These are phyloP conservation scores for Drosophila neotestacea DNA, from an alignment of 2,888 invertebrate genomes.

Conservation along the genomic window DNA sequence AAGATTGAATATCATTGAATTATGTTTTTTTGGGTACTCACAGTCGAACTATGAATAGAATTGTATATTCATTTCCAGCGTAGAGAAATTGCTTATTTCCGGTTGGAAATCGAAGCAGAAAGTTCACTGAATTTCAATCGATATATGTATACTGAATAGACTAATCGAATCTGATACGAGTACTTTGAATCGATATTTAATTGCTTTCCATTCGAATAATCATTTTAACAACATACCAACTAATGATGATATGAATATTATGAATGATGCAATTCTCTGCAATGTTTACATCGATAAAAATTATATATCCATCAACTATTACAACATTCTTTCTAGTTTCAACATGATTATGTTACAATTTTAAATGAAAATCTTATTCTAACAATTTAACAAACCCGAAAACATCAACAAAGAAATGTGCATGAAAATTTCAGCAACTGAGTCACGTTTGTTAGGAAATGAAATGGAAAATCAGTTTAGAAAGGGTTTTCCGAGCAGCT, in stretches of 20 bases:
- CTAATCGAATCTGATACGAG: not conserved
- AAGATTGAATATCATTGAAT: constrained; percentile 72
- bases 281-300: not conserved
- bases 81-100: constrained; percentile 4
- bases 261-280: constrained; percentile 1
- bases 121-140: constrained; percentile 3
- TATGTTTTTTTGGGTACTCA: constrained; percentile 35
- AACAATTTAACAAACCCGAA: not conserved
- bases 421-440: constrained; percentile 62
- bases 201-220: not conserved
- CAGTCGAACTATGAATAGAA: not conserved
- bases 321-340: not conserved
- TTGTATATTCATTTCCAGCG: not conserved
- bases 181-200: constrained; percentile 14
- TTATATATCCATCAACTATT: not conserved
- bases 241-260: not conserved
- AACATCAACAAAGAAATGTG: not conserved
- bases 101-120: constrained; percentile 3
- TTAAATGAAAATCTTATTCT: not conserved
- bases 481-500: constrained; percentile 49
- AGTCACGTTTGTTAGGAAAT: constrained; percentile 64
- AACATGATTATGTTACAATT: not conserved
- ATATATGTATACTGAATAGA: not conserved
- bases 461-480: constrained; percentile 8
- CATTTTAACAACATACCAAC: not conserved